A percentile compares a stretch with the other conserved stretches of the same genome.
These are phyloP conservation scores for Heteromormyrus szaboi DNA, from an alignment of 2,797 vertebrate species.

Conservation along the genomic window DNA sequence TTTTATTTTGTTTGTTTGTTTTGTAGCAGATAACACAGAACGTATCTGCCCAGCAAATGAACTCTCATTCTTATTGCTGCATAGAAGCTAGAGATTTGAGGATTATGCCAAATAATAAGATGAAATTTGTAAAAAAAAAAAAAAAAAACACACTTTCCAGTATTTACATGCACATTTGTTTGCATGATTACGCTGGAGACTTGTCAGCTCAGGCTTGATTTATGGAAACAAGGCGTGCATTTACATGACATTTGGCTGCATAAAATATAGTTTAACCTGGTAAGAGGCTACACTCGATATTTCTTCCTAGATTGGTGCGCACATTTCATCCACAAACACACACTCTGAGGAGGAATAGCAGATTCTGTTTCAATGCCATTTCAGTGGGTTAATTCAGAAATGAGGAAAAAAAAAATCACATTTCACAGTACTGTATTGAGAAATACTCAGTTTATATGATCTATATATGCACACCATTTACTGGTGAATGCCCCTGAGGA, in stretches of 20 bases:
- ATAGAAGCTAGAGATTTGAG: neutral
- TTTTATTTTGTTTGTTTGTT: neutral
- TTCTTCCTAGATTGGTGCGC: neutral
- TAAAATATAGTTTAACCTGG: neutral
- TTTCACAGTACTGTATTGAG: neutral
- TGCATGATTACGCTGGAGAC: neutral
- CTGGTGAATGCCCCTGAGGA: neutral
- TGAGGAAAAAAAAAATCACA: neutral
- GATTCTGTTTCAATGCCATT: neutral
- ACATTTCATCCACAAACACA: neutral
- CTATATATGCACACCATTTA: conserved; percentile 5
- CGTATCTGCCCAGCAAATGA: neutral
- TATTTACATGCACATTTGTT: neutral
- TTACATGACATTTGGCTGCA: neutral
- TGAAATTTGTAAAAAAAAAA: neutral
- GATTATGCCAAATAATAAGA: neutral
- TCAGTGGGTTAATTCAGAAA: neutral
- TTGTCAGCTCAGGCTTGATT: neutral
- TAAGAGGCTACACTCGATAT: neutral
- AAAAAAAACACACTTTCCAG: neutral
- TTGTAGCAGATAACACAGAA: neutral
- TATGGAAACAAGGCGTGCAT: neutral
- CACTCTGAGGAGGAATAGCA: neutral
- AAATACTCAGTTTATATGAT: neutral
- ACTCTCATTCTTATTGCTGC: neutral